Percentiles rank a stretch among this genome's conserved stretches.
phyloP scores from a whole-genome alignment of 2,797 vertebrate genomes.

The Micropoecilia bifurca region DNA sequence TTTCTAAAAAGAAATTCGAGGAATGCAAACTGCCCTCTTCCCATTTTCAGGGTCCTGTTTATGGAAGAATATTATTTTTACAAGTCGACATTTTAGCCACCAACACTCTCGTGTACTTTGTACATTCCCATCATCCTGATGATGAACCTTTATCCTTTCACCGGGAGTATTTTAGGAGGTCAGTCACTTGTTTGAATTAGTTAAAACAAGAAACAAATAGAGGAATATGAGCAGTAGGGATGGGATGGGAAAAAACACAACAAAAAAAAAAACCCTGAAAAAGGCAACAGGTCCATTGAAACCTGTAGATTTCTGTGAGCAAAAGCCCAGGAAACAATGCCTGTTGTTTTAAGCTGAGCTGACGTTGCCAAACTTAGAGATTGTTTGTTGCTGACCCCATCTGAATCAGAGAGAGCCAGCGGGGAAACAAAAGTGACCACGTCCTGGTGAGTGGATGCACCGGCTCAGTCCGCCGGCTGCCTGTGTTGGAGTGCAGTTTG shows the following conservation, averaged over 20 bases:
- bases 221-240: constrained; percentile 14
- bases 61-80: constrained; percentile 82
- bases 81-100: constrained; percentile 49
- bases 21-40: constrained; percentile 70
- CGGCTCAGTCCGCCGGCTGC: constrained; percentile 29
- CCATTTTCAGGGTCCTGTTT: constrained; percentile 75
- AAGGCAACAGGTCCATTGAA: constrained; percentile 48
- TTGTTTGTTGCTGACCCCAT: constrained; percentile 83
- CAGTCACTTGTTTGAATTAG: not conserved
- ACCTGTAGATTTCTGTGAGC: constrained; percentile 77
- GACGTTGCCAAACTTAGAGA: constrained; percentile 80
- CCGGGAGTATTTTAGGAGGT: not conserved
- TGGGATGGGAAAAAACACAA: constrained; percentile 7
- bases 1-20: constrained; percentile 71
- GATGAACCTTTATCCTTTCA: not conserved
- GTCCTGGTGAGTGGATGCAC: constrained; percentile 41
- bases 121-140: constrained; percentile 11
- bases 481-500: constrained; percentile 7
- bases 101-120: constrained; percentile 5
- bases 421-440: constrained; percentile 64
- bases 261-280: not conserved
- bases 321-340: constrained; percentile 71
- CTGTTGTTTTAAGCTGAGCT: constrained; percentile 82
- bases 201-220: not conserved
- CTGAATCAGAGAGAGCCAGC: constrained; percentile 67